These are phyloP conservation scores for Phenganax stokvisi DNA, from an alignment of 92 coral and sea anemone genomes.

Conservation along the genomic window DNA sequence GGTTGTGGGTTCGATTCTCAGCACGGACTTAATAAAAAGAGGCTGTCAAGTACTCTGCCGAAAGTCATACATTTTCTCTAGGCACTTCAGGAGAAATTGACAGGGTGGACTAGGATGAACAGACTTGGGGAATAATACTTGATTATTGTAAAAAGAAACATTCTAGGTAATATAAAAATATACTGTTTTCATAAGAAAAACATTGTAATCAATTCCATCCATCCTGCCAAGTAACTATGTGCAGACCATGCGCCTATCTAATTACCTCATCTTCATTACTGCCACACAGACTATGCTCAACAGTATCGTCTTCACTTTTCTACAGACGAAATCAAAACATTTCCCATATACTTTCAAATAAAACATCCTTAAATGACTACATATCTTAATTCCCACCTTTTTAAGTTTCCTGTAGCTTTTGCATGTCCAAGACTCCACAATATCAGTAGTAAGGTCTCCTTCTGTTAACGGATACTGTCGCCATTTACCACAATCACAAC, in stretches of 20 bases:
- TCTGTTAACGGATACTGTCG: slow-evolving; percentile 50
- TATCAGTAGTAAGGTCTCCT: slow-evolving; percentile 59
- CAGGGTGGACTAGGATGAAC: too few species aligned
- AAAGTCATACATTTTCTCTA: too few species aligned
- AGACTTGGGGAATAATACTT: too few species aligned
- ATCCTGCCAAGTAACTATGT: not conserved
- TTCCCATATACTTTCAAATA: not conserved
- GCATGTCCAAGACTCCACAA: slow-evolving; percentile 63
- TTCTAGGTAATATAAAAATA: too few species aligned
- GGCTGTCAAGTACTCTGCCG: too few species aligned
- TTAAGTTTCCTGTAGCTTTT: slow-evolving; percentile 35
- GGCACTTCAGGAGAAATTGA: too few species aligned
- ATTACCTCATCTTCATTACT: slow-evolving; percentile 57
- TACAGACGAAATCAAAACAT: not conserved
- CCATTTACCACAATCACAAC: slow-evolving; percentile 76
- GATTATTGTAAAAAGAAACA: too few species aligned
- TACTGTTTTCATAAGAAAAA: not conserved
- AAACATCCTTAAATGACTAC: not conserved
- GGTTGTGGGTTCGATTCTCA: too few species aligned
- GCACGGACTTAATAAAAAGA: too few species aligned
- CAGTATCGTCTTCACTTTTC: slow-evolving; percentile 34
- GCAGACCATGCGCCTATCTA: not conserved
- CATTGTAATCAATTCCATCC: slow-evolving; percentile 12
- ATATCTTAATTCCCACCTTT: slow-evolving; percentile 23
- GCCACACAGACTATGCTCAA: slow-evolving; percentile 45